Base-by-base conservation (phyloP, 2,797 vertebrate species). In the Centroberyx gerrardi region DNA sequence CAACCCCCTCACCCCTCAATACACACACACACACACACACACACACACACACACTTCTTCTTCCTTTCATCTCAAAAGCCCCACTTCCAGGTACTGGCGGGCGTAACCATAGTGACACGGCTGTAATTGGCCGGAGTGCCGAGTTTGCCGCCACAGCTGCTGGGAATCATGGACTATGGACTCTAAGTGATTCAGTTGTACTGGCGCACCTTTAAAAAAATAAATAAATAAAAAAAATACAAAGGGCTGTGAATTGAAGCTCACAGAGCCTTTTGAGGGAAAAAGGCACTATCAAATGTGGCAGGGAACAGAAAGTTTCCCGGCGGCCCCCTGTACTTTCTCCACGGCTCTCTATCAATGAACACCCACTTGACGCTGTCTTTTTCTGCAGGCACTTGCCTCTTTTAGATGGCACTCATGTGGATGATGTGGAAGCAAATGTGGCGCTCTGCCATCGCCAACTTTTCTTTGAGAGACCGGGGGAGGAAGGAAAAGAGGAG, bases 91-190 rank as follows among this genome's bases (percentile, higher is more conserved):
- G 84, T 84, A 89, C 88, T 80, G 68, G 79, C 82, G 79, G 85
- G 74, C 79, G 89, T 88, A 81, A 89, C 86, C 87, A 88, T 88
- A 88, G 90, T 88, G 40, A 38, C 33, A n/a, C 18, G 59, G 79
- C 80, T 31, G 79, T 89, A 92, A 91, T 90, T 90, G 88, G 82
- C 84, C 79, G 52, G 58, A 82, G 84, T 68, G 74, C 10, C 29
- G 80, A 76, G 55, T 62, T 83, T 72, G 81, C 80, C 76, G 82
- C 80, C 44, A 81, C 85, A 83, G 82, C 82, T 86, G 87, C 69
- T 69, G 66, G 63, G 60, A 83, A 78, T 80, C 71, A 81, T 90
- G 87, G 89, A 88, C 84, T 89, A 88, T 90, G 87, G 89, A 84
- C 88, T 85, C 82, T 81, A 87, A 89, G 89, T 51, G 73, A 80